Evolutionary conservation across 1,140 invertebrate genomes (phyloP).

Genomic region (Gryllus bimaculatus): DNA sequence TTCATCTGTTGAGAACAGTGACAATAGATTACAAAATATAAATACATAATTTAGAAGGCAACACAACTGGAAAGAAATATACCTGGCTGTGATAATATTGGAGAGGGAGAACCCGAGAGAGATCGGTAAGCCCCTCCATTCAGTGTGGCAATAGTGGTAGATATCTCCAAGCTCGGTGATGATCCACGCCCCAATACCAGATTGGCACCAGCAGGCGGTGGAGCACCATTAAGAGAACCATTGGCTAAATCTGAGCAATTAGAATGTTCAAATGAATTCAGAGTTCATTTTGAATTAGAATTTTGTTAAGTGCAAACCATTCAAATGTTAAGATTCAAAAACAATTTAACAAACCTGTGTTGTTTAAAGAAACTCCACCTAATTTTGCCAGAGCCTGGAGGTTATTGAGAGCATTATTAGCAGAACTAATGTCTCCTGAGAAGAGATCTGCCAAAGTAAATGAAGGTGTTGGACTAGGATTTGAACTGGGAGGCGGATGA

Average conservation of each 20-base stretch:
- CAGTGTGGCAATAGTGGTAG: conserved; percentile 23
- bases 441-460: conserved; percentile 66
- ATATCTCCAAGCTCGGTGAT: conserved; percentile 39
- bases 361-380: conserved; percentile 48
- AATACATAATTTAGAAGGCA: not conserved
- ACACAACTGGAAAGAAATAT: conserved; percentile 12
- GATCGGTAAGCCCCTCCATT: conserved; percentile 39
- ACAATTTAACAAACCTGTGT: conserved; percentile 44
- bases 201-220: conserved; percentile 23
- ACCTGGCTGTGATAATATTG: conserved; percentile 43
- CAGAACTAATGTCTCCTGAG: conserved; percentile 52
- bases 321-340: not conserved
- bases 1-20: conserved; percentile 30
- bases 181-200: conserved; percentile 39
- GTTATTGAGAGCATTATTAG: conserved; percentile 73
- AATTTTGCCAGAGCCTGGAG: conserved; percentile 80
- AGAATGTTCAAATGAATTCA: not conserved
- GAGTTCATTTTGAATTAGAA: too few species aligned
- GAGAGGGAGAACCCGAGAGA: conserved; percentile 50
- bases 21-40: not conserved
- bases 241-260: conserved; percentile 32
- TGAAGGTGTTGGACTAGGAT: conserved; percentile 46
- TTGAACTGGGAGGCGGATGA: conserved; percentile 38
- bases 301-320: not conserved
- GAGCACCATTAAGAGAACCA: conserved; percentile 33